Conservation (phyloP, 2,113 vertebrate species). For the Scomber scombrus region DNA sequence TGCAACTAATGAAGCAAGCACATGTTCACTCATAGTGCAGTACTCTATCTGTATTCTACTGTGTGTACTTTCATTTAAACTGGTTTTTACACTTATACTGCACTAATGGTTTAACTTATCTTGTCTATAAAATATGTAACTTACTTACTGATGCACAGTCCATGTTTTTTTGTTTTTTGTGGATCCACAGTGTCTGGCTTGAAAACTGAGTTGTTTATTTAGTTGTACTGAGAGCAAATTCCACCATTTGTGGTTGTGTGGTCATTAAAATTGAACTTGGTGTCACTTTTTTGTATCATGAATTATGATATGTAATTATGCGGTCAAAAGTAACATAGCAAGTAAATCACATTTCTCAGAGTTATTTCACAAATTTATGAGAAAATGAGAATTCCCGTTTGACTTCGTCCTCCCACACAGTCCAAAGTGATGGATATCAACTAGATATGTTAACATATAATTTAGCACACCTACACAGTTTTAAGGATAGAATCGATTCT, state of each 20-base stretch:
- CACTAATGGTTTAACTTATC: not conserved
- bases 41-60: not conserved
- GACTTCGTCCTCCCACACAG: not conserved
- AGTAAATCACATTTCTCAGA: not conserved
- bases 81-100: not conserved
- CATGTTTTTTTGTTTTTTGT: not conserved
- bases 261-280: slow-evolving; percentile 2
- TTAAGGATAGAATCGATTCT: not conserved
- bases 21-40: not conserved
- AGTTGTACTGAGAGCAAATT: not conserved
- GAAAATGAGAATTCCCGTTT: not conserved
- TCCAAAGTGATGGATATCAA: not conserved
- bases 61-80: not conserved
- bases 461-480: not conserved
- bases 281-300: not conserved
- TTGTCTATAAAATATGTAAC: not conserved
- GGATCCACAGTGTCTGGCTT: not conserved
- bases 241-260: slow-evolving; percentile 5
- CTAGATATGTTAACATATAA: not conserved
- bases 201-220: not conserved
- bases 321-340: not conserved
- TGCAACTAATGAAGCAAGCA: not conserved
- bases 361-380: not conserved
- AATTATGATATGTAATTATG: not conserved
- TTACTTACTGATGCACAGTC: not conserved